Conservation (phyloP, 2,113 vertebrate genomes). For the Pseudorectes ferrugineus region DNA sequence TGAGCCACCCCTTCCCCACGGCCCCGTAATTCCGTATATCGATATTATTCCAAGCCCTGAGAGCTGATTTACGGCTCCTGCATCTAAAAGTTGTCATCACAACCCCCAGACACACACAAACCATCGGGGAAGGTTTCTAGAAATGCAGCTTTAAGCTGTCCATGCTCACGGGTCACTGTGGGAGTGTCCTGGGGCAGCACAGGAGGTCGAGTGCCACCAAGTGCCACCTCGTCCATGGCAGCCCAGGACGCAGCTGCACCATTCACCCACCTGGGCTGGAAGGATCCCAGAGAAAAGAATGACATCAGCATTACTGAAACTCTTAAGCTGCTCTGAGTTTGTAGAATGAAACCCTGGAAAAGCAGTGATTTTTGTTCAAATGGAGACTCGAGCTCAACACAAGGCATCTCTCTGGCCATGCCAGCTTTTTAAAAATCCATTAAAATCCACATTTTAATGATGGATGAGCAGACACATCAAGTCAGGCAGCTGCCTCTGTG, state of each 20-base stretch:
- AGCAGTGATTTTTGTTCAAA: background rate
- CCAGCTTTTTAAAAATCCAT: background rate
- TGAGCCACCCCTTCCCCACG: background rate
- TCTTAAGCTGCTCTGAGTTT: background rate
- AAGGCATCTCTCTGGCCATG: background rate
- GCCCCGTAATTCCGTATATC: background rate
- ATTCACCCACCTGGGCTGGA: background rate
- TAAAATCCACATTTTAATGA: background rate
- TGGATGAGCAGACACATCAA: background rate
- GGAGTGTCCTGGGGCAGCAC: background rate
- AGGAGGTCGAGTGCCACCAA: background rate
- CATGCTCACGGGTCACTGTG: fast-evolving
- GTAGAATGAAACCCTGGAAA: background rate
- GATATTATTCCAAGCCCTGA: background rate
- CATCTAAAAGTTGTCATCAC: background rate
- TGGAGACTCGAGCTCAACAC: background rate
- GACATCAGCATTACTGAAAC: background rate
- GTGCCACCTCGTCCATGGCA: background rate
- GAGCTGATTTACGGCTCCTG: background rate
- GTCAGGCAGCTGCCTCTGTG: background rate
- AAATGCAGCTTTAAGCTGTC: background rate
- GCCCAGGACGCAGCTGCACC: background rate
- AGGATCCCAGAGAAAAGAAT: background rate
- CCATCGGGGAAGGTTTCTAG: background rate
- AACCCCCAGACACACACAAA: background rate